phyloP scores from a whole-genome alignment of 23 tunicate species.

The Clavelina lepadiformis region DNA sequence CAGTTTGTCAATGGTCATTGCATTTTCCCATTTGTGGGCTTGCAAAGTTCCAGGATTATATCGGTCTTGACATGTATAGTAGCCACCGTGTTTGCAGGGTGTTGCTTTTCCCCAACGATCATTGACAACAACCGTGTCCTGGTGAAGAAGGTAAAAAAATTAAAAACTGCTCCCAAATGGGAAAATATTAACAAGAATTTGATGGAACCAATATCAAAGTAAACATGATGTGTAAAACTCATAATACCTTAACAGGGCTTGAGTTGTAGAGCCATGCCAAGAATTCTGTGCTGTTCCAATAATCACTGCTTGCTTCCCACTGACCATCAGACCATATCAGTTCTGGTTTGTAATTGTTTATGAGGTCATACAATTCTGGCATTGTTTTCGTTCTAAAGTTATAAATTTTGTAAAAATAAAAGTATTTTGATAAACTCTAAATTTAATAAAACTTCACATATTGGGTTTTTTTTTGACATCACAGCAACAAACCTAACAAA shows the following conservation, averaged over 20 bases:
- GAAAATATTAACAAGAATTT: no score
- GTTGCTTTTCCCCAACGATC: slow-evolving; percentile 48
- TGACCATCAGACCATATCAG: slow-evolving; percentile 56
- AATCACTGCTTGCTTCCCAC: slow-evolving; percentile 18
- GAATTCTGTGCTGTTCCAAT: slow-evolving; percentile 43
- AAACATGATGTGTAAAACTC: no score
- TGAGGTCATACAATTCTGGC: slow-evolving; percentile 52
- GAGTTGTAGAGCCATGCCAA: slow-evolving; percentile 65
- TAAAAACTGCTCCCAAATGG: no score
- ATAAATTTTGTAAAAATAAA: no score
- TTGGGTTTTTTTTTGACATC: no score
- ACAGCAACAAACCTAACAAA: no score
- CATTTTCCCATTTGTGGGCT: slow-evolving; percentile 48
- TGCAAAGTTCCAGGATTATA: slow-evolving; percentile 32
- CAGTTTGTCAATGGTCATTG: slow-evolving; percentile 35
- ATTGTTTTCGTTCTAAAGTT: slow-evolving; percentile 30
- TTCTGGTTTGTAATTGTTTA: slow-evolving; percentile 56
- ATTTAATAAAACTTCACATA: no score
- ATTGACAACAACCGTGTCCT: slow-evolving; percentile 52
- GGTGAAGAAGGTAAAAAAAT: no score
- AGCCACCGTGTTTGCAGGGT: slow-evolving; percentile 59
- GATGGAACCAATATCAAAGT: no score
- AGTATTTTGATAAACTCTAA: no score
- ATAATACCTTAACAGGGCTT: slow-evolving; percentile 49
- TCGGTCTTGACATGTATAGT: slow-evolving; percentile 40